These are phyloP conservation scores for Lanius ludovicianus DNA, from an alignment of 2,113 vertebrate species.

Conservation along the genomic window DNA sequence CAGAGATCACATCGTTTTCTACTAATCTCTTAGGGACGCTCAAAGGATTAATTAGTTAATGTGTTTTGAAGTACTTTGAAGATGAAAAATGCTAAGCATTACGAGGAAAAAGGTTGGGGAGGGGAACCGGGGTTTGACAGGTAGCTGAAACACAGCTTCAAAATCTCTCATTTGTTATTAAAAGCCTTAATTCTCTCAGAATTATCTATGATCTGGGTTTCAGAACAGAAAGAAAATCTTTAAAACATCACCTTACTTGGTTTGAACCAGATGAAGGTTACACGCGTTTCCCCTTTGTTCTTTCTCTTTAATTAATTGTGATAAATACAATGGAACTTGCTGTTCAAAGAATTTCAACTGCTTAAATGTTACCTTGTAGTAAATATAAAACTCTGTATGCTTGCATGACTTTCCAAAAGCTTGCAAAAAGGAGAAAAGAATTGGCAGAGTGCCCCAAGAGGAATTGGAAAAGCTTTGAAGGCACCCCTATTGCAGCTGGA, in stretches of 20 bases:
- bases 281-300: neutral
- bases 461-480: neutral
- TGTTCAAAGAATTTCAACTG: constrained; percentile 19
- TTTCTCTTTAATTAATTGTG: constrained; percentile 29
- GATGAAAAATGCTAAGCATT: constrained; percentile 42
- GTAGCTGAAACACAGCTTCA: neutral
- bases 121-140: neutral
- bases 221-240: constrained; percentile 20
- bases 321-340: constrained; percentile 19
- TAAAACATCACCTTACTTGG: neutral
- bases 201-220: constrained; percentile 6
- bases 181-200: constrained; percentile 1
- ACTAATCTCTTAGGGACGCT: constrained; percentile 26
- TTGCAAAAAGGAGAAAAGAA: neutral
- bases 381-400: neutral
- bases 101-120: neutral
- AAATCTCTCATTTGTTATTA: constrained; percentile 16
- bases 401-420: neutral
- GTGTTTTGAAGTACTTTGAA: constrained; percentile 44
- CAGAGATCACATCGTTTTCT: neutral
- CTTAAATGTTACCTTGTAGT: neutral
- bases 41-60: constrained; percentile 59
- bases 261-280: constrained; percentile 32
- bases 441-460: neutral
- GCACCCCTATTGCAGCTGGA: neutral